Conservation (phyloP, 35 echinoderm and acorn worm species). For the Lytechinus pictus region DNA sequence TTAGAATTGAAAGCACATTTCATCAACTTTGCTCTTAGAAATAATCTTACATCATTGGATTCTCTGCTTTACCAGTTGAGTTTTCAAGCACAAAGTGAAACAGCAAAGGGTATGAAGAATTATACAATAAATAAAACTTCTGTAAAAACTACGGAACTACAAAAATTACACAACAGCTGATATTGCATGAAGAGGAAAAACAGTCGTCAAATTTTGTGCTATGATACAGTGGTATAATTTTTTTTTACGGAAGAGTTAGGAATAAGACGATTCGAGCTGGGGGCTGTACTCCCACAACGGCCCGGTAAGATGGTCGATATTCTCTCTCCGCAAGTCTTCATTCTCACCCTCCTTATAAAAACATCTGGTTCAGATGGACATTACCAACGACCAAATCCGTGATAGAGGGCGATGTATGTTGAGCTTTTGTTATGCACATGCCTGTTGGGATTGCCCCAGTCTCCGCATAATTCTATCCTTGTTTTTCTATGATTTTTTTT, state of each 20-base stretch:
- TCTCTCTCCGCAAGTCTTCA: background rate
- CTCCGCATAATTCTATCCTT: background rate
- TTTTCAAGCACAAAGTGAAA: no score
- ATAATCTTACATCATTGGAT: background rate
- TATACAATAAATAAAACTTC: background rate
- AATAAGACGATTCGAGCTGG: background rate
- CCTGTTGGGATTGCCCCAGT: background rate
- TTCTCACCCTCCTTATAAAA: background rate
- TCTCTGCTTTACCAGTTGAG: no score
- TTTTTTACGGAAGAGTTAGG: background rate
- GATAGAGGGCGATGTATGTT: background rate
- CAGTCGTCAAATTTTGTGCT: background rate
- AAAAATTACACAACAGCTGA: background rate
- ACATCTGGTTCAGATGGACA: background rate
- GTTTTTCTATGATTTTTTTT: background rate
- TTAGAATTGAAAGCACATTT: background rate
- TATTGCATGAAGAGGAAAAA: background rate
- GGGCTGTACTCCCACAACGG: background rate
- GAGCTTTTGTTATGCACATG: background rate
- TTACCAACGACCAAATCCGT: background rate
- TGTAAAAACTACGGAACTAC: background rate
- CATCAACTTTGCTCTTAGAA: background rate
- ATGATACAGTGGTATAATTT: background rate
- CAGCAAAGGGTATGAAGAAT: background rate
- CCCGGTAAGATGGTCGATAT: background rate